Percentiles rank a stretch among this genome's conserved stretches.
These are phyloP conservation scores for Propithecus perrieri DNA, from an alignment of 2,797 vertebrate genomes.

Conservation along the genomic window DNA sequence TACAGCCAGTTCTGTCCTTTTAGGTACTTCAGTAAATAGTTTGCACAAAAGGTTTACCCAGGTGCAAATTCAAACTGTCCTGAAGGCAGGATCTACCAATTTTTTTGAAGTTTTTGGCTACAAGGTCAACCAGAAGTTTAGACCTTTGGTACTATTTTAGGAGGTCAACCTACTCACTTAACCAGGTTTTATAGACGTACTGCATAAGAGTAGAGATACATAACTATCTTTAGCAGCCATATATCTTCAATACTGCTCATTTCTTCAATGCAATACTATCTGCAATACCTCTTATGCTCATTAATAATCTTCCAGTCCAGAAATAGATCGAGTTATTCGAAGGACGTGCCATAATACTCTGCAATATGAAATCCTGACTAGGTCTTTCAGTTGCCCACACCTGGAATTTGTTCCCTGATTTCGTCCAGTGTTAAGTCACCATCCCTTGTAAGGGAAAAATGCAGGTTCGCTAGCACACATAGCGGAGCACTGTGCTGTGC, in stretches of 20 bases:
- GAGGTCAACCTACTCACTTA: not conserved
- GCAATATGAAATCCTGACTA: not conserved
- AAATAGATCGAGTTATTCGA: accelerated
- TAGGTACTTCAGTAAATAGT: no score
- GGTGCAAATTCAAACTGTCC: not conserved
- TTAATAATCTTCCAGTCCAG: not conserved
- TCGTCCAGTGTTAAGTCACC: not conserved
- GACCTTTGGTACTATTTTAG: not conserved
- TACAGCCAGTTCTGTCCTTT: no score
- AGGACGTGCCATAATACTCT: no score
- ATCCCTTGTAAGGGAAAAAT: not conserved
- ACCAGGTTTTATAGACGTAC: no score
- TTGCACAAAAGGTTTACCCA: not conserved
- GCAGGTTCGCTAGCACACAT: not conserved
- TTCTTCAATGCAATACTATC: not conserved
- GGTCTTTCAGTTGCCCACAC: not conserved
- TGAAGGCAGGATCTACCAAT: not conserved
- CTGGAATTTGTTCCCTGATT: not conserved
- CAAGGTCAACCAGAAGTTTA: not conserved
- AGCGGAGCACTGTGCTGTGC: not conserved
- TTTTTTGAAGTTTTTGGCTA: not conserved
- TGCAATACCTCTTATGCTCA: no score
- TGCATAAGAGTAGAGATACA: not conserved
- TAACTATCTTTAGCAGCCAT: not conserved
- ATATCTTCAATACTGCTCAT: not conserved